These are phyloP conservation scores for Nannospalax galili DNA, from an alignment of 2,113 vertebrate species.

Conservation along the genomic window DNA sequence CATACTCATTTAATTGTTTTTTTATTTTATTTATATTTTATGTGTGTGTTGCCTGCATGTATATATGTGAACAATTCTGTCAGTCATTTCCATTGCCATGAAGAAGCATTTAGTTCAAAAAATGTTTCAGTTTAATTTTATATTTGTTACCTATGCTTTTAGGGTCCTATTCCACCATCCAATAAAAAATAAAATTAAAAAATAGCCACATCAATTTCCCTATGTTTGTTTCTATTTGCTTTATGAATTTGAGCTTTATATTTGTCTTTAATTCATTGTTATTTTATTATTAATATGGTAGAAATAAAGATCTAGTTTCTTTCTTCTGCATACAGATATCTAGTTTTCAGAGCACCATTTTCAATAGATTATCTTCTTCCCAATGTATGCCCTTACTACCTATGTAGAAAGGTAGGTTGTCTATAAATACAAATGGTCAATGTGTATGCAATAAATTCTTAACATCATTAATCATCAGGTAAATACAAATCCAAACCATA, in stretches of 20 bases:
- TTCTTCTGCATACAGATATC: not conserved
- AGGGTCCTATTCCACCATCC: not conserved
- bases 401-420: not conserved
- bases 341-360: not conserved
- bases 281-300: not conserved
- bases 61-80: too few species aligned
- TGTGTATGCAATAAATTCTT: not conserved
- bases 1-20: too few species aligned
- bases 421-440: not conserved
- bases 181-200: too few species aligned
- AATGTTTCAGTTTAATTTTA: not conserved
- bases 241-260: not conserved
- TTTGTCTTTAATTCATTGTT: not conserved
- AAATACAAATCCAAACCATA: not conserved
- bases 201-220: not conserved
- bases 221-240: not conserved
- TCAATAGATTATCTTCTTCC: not conserved
- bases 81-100: not conserved
- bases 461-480: not conserved
- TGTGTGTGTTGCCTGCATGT: too few species aligned
- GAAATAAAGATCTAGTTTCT: not conserved
- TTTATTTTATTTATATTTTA: too few species aligned
- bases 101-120: not conserved
- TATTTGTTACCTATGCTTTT: not conserved
- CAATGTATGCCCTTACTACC: not conserved